Evolutionary conservation across 2,797 vertebrate species (phyloP).

Genomic region (Danionella dracula): DNA sequence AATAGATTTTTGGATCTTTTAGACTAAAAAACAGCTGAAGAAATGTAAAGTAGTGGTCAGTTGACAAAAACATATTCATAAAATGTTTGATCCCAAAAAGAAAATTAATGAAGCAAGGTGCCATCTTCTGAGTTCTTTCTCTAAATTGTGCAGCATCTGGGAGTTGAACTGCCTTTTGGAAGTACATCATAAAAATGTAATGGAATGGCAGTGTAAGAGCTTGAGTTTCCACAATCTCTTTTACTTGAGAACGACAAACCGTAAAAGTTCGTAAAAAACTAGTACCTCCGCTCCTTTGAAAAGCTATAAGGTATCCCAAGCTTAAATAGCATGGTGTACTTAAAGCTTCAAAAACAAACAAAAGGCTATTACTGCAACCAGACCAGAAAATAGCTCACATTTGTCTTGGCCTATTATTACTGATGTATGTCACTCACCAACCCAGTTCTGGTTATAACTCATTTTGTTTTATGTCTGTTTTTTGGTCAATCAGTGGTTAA

Average conservation of each 20-base stretch:
- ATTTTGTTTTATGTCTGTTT: too few relatives aligned
- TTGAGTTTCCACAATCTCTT: conserved; percentile 25
- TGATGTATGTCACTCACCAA: not conserved
- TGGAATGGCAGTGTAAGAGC: conserved; percentile 15
- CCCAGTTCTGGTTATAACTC: too few relatives aligned
- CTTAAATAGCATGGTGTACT: conserved; percentile 12
- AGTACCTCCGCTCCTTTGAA: conserved; percentile 25
- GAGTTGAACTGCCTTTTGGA: not conserved
- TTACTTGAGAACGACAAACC: conserved; percentile 19
- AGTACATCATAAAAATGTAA: conserved; percentile 22
- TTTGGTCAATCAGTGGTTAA: too few relatives aligned
- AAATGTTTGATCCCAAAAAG: not conserved
- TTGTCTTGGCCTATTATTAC: not conserved
- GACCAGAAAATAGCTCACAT: not conserved
- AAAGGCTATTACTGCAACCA: not conserved
- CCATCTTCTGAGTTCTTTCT: not conserved
- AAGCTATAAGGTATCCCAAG: conserved; percentile 1
- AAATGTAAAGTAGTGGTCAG: too few relatives aligned
- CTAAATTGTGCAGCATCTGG: not conserved
- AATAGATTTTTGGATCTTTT: too few relatives aligned
- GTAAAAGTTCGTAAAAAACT: conserved; percentile 23
- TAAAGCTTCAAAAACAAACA: conserved; percentile 24
- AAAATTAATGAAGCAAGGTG: conserved; percentile 12
- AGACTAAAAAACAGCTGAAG: too few relatives aligned
- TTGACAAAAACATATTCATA: too few relatives aligned